phyloP scores from a whole-genome alignment of 2,888 invertebrate species.

The Hydraecia micacea region DNA sequence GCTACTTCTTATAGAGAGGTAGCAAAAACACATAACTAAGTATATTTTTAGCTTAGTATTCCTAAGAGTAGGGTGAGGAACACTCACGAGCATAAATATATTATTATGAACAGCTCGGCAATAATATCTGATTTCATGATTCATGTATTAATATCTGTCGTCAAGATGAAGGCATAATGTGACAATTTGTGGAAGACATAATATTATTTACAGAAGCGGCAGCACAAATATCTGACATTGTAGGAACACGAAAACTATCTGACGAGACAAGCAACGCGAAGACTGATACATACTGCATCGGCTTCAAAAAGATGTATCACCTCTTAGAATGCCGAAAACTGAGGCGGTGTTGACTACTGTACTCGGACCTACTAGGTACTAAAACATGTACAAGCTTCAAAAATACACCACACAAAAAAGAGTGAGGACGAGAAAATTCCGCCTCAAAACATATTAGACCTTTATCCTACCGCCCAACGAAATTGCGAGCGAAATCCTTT shows the following conservation, averaged over 20 bases:
- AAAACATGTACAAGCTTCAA: slow-evolving; percentile 4
- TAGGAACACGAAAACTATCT: neutral
- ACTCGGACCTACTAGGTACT: neutral
- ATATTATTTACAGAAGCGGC: too few species aligned
- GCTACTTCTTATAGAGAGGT: neutral
- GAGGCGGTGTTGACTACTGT: too few species aligned
- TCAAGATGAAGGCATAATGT: neutral
- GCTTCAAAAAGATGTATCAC: neutral
- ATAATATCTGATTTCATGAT: slow-evolving; percentile 1
- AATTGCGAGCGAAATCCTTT: slow-evolving; percentile 77
- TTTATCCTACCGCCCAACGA: slow-evolving; percentile 64
- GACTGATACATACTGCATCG: neutral
- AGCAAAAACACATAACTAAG: neutral
- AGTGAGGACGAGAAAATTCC: slow-evolving; percentile 31
- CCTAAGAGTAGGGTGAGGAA: neutral
- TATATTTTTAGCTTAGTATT: too few species aligned
- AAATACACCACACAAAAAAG: slow-evolving; percentile 27
- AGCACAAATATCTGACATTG: too few species aligned
- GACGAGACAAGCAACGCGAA: neutral
- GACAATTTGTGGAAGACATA: neutral
- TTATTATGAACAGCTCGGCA: too few species aligned
- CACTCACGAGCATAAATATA: too few species aligned
- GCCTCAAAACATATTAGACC: slow-evolving; percentile 57
- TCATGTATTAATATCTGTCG: neutral
- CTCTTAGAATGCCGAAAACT: neutral